Base-by-base conservation (phyloP, 2,888 invertebrate species). In the Halocaridina rubra region DNA sequence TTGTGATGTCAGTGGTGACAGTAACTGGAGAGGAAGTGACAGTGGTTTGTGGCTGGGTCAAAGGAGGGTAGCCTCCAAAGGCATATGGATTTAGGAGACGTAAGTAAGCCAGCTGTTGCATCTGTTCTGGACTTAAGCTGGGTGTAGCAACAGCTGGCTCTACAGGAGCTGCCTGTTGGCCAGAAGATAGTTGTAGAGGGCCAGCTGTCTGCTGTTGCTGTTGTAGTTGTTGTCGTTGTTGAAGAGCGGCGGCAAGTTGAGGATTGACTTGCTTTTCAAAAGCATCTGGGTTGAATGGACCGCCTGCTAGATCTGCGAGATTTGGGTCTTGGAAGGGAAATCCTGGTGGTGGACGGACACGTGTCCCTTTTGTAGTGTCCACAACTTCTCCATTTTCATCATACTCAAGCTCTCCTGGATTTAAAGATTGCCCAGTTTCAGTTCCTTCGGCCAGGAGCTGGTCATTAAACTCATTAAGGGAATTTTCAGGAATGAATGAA, bases 401-500 rank as follows among this genome's bases (percentile, higher is more conserved):
- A 89, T 96, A 96, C 89, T 97, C 96, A 74, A 96, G 92, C 90
- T 97, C 97, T 16, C 89, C 89, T 19, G 89, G 89, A 3, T 90
- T 86, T 7, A 90, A 88, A 64, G 96, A 91, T 86, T 89, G 88
- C 90, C 96, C 95, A 24, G 97, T 91, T 91, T 96, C 96, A 1
- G 96, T 96, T 3, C 97, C 97, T 16, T 97, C 96, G 91, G 96
- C 97, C 89, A 97, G 96, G 67, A 97, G 92, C 82, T 87, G 86
- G 29, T 95, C 95, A 90, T 96, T 96, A 91, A 97, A 96, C 91
- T 97, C 97, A 90, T 96, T 96, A 29, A 97, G 92, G 0, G 95
- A 95, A 91, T 95, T 96, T 89, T 95, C 95, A 0, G 96, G 96
- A 79, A 95, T 95, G 90, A 96, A 96, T 90, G 96, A 96, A 91